Percentiles rank a stretch among this genome's conserved stretches.
Evolutionary conservation across 2,888 invertebrate genomes (phyloP).

Genomic region (Napeogenes inachia): DNA sequence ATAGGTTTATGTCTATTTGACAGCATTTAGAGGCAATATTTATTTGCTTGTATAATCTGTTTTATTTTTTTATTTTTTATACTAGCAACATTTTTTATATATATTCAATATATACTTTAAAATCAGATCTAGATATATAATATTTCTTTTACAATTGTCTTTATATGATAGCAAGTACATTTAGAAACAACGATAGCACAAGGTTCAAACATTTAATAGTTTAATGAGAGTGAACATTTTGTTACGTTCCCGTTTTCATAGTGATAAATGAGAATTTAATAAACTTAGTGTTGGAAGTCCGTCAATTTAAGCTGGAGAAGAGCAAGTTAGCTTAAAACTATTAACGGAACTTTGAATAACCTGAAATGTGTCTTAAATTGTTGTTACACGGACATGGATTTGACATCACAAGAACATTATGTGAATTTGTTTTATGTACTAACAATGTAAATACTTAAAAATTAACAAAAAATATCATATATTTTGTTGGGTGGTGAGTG

Average conservation of each 20-base stretch:
- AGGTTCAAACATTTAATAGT: conserved; percentile 5
- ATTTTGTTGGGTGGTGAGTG: conserved; percentile 34
- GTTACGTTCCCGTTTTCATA: not conserved
- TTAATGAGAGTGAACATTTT: conserved; percentile 5
- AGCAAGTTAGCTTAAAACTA: conserved; percentile 6
- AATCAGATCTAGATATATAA: conserved; percentile 11
- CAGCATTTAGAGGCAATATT: conserved; percentile 11
- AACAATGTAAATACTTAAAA: conserved; percentile 56
- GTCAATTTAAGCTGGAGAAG: not conserved
- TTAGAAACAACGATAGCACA: conserved; percentile 12
- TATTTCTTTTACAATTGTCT: conserved; percentile 24
- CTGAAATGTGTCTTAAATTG: not conserved
- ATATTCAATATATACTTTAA: conserved; percentile 1
- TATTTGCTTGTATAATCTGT: conserved; percentile 28
- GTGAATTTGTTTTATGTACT: conserved; percentile 12
- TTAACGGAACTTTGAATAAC: conserved; percentile 7
- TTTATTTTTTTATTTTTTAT: conserved; percentile 13
- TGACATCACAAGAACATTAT: conserved; percentile 19
- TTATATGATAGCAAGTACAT: conserved; percentile 34
- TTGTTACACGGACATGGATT: conserved; percentile 11
- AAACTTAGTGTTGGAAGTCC: conserved; percentile 10
- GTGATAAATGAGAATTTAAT: conserved; percentile 10
- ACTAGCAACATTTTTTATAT: conserved; percentile 6
- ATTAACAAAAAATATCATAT: conserved; percentile 39
- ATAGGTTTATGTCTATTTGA: conserved; percentile 2